Conservation (phyloP, 2,113 vertebrate genomes). For the Nerophis ophidion region DNA sequence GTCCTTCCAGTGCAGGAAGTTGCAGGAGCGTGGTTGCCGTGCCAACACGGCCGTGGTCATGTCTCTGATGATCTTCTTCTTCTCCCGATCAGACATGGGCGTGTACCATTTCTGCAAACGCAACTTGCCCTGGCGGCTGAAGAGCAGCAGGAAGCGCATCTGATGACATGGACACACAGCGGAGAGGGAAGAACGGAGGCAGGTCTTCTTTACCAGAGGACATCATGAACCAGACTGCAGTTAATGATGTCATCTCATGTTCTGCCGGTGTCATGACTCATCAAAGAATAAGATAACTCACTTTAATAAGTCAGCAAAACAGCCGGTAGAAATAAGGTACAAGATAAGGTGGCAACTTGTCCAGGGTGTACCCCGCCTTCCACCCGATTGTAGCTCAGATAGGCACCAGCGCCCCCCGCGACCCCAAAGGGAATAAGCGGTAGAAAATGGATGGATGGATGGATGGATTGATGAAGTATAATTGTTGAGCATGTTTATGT, state of each 20-base stretch:
- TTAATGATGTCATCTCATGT: background rate
- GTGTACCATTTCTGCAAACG: conserved; percentile 96
- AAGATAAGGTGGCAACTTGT: too few relatives aligned
- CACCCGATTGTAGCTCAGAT: too few relatives aligned
- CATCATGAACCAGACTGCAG: conserved; percentile 23
- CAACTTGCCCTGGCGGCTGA: conserved; percentile 95
- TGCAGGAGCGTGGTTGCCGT: conserved; percentile 85
- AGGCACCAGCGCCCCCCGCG: too few relatives aligned
- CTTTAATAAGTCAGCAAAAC: background rate
- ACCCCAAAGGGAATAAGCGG: too few relatives aligned
- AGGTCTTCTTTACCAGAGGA: background rate
- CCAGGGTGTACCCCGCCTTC: too few relatives aligned
- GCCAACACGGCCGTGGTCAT: conserved; percentile 86
- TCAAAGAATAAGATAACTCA: conserved; percentile 34
- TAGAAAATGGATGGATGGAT: too few relatives aligned
- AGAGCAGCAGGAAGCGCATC: conserved; percentile 96
- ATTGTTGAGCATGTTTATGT: background rate
- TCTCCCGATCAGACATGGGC: conserved; percentile 86
- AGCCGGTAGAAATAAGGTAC: background rate
- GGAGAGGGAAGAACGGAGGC: background rate
- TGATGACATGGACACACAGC: conserved; percentile 35
- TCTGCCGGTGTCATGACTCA: conserved; percentile 6
- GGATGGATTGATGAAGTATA: too few relatives aligned
- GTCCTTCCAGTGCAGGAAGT: conserved; percentile 96
- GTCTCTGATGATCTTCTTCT: conserved; percentile 90